Percentiles rank a stretch among this genome's conserved stretches.
These are phyloP conservation scores for Girardia tigrina DNA, from an alignment of 2,888 invertebrate species.

Conservation along the genomic window DNA sequence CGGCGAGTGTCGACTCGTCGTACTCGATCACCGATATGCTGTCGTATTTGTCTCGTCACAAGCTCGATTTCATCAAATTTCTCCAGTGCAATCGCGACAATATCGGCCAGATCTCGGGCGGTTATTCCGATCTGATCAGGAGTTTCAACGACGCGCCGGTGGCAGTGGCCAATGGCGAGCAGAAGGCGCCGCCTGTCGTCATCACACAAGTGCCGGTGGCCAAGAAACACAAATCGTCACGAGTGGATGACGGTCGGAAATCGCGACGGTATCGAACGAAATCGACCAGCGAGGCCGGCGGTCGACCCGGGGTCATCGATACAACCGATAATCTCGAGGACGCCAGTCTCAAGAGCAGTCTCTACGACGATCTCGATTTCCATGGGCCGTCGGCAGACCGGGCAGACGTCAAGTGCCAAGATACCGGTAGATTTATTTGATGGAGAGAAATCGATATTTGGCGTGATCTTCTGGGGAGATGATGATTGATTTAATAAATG, in stretches of 20 bases:
- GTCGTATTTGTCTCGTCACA: neutral
- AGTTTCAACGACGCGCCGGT: neutral
- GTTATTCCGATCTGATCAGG: neutral
- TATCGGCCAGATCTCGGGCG: neutral
- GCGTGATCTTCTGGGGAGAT: too few species aligned
- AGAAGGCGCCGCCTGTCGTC: neutral
- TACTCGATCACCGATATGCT: neutral
- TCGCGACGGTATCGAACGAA: neutral
- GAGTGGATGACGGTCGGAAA: too few species aligned
- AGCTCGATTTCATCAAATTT: neutral
- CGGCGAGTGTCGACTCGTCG: too few species aligned
- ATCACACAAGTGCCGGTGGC: neutral
- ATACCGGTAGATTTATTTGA: neutral
- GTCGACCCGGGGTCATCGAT: neutral
- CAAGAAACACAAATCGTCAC: too few species aligned
- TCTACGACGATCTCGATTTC: neutral
- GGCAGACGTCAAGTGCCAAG: too few species aligned
- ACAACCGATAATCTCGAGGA: neutral
- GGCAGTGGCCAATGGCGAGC: neutral
- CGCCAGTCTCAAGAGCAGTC: neutral
- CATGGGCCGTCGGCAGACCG: neutral
- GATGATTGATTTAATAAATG: too few species aligned
- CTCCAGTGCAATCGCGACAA: conserved; percentile 19
- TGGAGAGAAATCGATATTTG: too few species aligned
- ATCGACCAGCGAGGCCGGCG: neutral